Percentiles rank a stretch among this genome's conserved stretches.
These are phyloP conservation scores for Diadema setosum DNA, from an alignment of 35 echinoderm and acorn worm genomes.

Conservation along the genomic window DNA sequence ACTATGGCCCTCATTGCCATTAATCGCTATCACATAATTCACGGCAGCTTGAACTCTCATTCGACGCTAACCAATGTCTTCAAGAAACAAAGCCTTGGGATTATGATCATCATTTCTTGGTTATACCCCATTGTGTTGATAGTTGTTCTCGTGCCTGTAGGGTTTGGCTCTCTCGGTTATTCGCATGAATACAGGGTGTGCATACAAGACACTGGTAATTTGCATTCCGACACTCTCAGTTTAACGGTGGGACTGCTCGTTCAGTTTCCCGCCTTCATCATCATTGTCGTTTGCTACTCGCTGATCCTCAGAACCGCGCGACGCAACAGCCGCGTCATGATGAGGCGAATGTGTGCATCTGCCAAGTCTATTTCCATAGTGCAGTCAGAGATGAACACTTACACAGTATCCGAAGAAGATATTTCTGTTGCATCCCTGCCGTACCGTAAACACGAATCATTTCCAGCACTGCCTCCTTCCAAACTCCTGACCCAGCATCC, in stretches of 20 bases:
- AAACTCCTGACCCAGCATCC: too few relatives aligned
- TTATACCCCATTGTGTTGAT: not conserved
- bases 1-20: not conserved
- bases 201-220: not conserved
- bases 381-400: not conserved
- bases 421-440: too few relatives aligned
- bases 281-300: not conserved
- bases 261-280: not conserved
- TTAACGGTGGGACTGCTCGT: not conserved
- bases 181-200: slow-evolving; percentile 12
- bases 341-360: not conserved
- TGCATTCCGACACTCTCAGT: not conserved
- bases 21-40: not conserved
- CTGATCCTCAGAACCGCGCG: not conserved
- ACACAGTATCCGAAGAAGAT: not conserved
- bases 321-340: not conserved
- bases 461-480: too few relatives aligned
- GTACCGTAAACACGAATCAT: too few relatives aligned
- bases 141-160: not conserved
- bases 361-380: not conserved
- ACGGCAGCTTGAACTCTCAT: not conserved
- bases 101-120: not conserved
- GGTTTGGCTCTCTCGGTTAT: slow-evolving; percentile 6
- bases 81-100: not conserved
- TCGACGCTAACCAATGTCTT: not conserved